Evolutionary conservation across 1,140 invertebrate genomes (phyloP).

Genomic region (Trichonephila clavipes): DNA sequence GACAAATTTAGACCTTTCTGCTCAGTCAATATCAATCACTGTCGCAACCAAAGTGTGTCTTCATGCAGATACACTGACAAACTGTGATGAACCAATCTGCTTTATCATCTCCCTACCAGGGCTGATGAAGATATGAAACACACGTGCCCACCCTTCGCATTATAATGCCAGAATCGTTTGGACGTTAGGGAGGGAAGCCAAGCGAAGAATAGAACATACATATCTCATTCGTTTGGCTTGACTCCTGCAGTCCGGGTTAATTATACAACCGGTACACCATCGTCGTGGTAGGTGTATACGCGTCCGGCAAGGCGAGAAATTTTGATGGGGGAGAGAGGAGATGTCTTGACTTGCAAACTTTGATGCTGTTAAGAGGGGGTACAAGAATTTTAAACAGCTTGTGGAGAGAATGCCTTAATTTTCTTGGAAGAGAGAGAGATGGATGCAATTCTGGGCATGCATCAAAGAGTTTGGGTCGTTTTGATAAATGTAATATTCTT

Average conservation of each 20-base stretch:
- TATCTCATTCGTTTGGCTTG: slow-evolving; percentile 46
- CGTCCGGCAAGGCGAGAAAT: slow-evolving; percentile 34
- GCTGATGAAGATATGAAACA: background rate
- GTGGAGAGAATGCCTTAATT: background rate
- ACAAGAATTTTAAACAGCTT: slow-evolving; percentile 26
- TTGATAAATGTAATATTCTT: background rate
- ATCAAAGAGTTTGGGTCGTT: slow-evolving; percentile 32
- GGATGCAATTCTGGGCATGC: slow-evolving; percentile 19
- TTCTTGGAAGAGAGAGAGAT: background rate
- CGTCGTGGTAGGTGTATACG: background rate
- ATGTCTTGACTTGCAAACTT: slow-evolving; percentile 20
- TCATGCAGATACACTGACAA: background rate
- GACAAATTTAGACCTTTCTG: too few relatives aligned
- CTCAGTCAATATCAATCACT: background rate
- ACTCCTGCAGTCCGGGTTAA: background rate
- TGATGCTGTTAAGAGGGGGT: background rate
- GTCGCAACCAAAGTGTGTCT: background rate
- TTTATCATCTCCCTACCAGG: background rate
- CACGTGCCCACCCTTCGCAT: background rate
- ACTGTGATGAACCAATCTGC: slow-evolving; percentile 12
- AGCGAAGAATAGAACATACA: slow-evolving; percentile 29
- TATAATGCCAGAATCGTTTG: slow-evolving; percentile 12
- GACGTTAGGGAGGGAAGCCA: background rate
- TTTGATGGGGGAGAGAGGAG: background rate
- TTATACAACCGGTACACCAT: slow-evolving; percentile 21